Evolutionary conservation across 2,797 vertebrate species (phyloP).

Genomic region (Acipenser transmontanus): DNA sequence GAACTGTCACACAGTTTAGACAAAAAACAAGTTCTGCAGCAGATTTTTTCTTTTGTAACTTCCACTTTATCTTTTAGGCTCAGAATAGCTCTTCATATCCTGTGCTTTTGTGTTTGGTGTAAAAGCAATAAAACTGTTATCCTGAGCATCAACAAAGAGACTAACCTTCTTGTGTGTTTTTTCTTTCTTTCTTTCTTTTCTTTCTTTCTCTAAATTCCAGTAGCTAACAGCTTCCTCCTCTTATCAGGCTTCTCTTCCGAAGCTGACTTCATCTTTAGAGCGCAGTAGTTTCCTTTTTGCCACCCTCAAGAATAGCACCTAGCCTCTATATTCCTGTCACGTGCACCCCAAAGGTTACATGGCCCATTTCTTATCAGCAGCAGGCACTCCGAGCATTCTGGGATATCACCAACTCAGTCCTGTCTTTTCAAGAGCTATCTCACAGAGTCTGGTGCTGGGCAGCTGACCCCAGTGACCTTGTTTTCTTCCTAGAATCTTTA

Average conservation of each 20-base stretch:
- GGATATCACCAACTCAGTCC: slow-evolving; percentile 57
- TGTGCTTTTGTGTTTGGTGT: slow-evolving; percentile 24
- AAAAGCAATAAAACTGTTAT: slow-evolving; percentile 35
- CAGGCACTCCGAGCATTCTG: slow-evolving; percentile 48
- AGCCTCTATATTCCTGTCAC: slow-evolving; percentile 65
- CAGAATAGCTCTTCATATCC: slow-evolving; percentile 18
- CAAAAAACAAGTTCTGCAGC: neutral
- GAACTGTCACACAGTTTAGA: too few relatives aligned
- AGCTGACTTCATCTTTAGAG: slow-evolving; percentile 59
- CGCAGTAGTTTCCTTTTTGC: slow-evolving; percentile 39
- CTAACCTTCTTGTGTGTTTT: slow-evolving; percentile 17
- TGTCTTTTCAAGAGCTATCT: slow-evolving; percentile 54
- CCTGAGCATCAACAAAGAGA: slow-evolving; percentile 34
- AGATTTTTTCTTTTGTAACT: slow-evolving; percentile 5
- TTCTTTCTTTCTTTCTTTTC: slow-evolving; percentile 31
- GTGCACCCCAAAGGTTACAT: slow-evolving; percentile 52
- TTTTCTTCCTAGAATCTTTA: slow-evolving; percentile 40
- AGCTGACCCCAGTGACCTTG: slow-evolving; percentile 54
- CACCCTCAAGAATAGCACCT: slow-evolving; percentile 37
- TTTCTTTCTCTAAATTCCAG: slow-evolving; percentile 27
- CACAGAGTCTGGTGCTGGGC: slow-evolving; percentile 44
- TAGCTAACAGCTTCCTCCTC: slow-evolving; percentile 50
- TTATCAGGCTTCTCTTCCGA: slow-evolving; percentile 51
- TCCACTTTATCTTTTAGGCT: slow-evolving; percentile 21
- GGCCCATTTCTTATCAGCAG: slow-evolving; percentile 77